phyloP scores from a whole-genome alignment of 2,113 vertebrate species.

The Eleginops maclovinus region DNA sequence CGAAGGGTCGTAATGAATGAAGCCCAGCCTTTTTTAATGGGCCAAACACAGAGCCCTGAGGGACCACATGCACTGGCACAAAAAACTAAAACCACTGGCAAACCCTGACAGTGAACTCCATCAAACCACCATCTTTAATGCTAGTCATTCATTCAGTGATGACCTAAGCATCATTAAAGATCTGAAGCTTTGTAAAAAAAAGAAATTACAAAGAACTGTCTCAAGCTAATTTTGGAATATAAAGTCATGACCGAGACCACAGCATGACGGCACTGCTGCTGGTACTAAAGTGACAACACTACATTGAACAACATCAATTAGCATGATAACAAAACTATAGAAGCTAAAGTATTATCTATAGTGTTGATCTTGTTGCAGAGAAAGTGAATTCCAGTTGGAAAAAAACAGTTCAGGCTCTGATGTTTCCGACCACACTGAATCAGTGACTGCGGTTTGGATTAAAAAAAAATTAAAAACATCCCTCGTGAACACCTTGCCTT shows the following conservation, averaged over 20 bases:
- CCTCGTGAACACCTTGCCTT: constrained; percentile 6
- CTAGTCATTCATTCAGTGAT: constrained; percentile 36
- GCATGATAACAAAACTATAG: not conserved
- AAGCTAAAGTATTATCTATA: not conserved
- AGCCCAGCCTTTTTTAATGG: constrained; percentile 56
- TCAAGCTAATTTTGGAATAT: constrained; percentile 57
- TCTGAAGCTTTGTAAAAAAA: constrained; percentile 34
- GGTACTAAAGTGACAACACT: constrained; percentile 33
- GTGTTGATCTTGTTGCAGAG: constrained; percentile 6
- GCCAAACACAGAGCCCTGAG: constrained; percentile 62
- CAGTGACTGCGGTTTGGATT: constrained; percentile 52
- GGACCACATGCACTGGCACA: constrained; percentile 58
- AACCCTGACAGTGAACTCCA: constrained; percentile 5
- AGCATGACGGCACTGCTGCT: constrained; percentile 5
- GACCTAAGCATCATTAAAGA: constrained; percentile 56
- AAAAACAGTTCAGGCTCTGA: constrained; percentile 32
- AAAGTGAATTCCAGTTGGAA: constrained; percentile 18
- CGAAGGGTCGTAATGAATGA: constrained; percentile 62
- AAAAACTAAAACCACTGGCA: constrained; percentile 44
- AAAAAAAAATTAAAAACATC: constrained; percentile 26
- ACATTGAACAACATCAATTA: not conserved
- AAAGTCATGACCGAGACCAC: constrained; percentile 16
- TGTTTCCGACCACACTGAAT: constrained; percentile 51
- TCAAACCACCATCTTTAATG: constrained; percentile 39
- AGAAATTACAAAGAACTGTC: constrained; percentile 29